Base-by-base conservation (phyloP, 1,140 invertebrate genomes). In the Chironomus tepperi region DNA sequence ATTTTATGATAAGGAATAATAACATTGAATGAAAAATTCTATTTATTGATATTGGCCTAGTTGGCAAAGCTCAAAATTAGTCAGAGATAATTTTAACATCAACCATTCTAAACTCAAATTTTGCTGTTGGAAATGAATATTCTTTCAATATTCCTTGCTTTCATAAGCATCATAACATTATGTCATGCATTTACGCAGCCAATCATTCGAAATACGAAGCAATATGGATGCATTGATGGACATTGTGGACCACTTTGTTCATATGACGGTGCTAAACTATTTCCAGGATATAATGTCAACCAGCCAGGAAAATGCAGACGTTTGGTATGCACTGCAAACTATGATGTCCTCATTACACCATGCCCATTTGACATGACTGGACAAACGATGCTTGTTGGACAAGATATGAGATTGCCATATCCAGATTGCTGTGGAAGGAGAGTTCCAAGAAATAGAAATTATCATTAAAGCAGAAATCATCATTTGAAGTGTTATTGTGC, bases 351-450 rank as follows among this genome's bases (percentile, higher is more conserved):
- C 6, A 70, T 70, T 16, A 70, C 65, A 19, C 16, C 65, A 7
- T 70, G 65, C 19, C 7, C 16, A 19, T 70, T 70, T 70, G 65
- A 70, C 7, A 70, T 70, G 65, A 70, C 65, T 19, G 65, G 65
- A 0, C 6, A 70, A 19, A 19, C 19, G 0, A 16, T 1, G 5
- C 19, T 10, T 18, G 10, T 70, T 1, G 19, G 19, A 1, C 16
- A 70, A 70, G 65, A 70, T 70, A 6, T 18, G 8, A 18, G 15
- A 8, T 21, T 7, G 19, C 65, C 19, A 18, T 70, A 18, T 19
- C 65, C 65, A 21, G 65, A 70, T 21, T 70, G 65, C 6, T 70
- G 65, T 70, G 65, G 65, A 15, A 70, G 16, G 8, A 6, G 9
- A 18, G 10, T 21, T 0, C 18, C 65, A 1, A 19, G 16, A 19